Base-by-base conservation (phyloP, 2,888 invertebrate species). In the Thysanoteuthis rhombus region DNA sequence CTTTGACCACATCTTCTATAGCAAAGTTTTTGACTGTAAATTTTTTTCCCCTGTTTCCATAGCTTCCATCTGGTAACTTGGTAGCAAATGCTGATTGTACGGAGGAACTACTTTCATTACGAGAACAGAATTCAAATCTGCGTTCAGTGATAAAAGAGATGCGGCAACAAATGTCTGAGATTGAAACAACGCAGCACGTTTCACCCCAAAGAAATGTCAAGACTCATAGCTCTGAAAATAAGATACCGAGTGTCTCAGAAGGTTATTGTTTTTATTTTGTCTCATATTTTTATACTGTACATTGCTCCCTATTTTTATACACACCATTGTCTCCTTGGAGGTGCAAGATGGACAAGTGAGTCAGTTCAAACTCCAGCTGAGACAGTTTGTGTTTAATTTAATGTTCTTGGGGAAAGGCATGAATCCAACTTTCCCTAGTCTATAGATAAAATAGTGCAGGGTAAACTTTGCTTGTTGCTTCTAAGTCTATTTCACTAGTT, bases 121-220 rank as follows among this genome's bases (percentile, higher is more conserved):
- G n/a, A 19, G 75, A 75, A 19, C 75, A 75, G n/a, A 97, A 97
- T 94, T 95, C 95, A 47, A 96, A 95, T 92, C 95, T 97, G 91
- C 95, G 95, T 90, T 93, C 94, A 32, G 96, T 97, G 36, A 96
- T 97, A 36, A 94, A 94, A 45, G 96, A 97, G 94, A 97, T 97
- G 97, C 95, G 97, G 93, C 94, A 95, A 89, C 96, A 97, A 94
- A 75, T 75, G 75, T 75, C 75, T 19, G 75, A 91, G 32, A 45
- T 91, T 91, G 45, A 91, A 22, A 91, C n/a, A 36, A 75, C 75
- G 16, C 75, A 75, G n/a, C 75, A n/a, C 10, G 75, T n/a, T n/a
- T 75, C 75, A 75, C 75, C n/a, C 19, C 2, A n/a, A 75, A 36
- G n/a, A n/a, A 75, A 75, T 75, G n/a, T n/a, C 1, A 16, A 75